These are phyloP conservation scores for Calameuta filiformis DNA, from an alignment of 2,888 invertebrate genomes.

Conservation along the genomic window DNA sequence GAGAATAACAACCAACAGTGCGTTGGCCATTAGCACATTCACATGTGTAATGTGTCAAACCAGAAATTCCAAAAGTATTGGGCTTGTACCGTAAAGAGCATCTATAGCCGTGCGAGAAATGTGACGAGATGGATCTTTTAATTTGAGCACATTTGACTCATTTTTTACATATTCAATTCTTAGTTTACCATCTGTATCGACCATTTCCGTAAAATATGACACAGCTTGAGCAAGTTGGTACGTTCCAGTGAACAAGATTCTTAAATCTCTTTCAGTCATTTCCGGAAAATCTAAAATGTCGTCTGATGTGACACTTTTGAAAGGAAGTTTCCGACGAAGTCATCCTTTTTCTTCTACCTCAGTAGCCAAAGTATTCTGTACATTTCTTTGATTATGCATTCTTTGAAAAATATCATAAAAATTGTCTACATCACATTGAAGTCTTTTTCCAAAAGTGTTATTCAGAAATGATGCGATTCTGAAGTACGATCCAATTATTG, in stretches of 20 bases:
- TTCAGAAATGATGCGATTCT: slow-evolving; percentile 26
- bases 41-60: no score
- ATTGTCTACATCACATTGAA: slow-evolving; percentile 25
- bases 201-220: slow-evolving; percentile 34
- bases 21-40: no score
- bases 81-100: no score
- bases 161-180: no score
- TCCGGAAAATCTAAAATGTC: slow-evolving; percentile 32
- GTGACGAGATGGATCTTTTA: no score
- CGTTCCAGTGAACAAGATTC: slow-evolving; percentile 30
- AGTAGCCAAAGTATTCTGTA: slow-evolving; percentile 22
- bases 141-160: no score
- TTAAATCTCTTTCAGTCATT: slow-evolving; percentile 26
- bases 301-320: slow-evolving; percentile 17
- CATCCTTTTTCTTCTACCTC: slow-evolving; percentile 24
- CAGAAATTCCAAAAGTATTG: no score
- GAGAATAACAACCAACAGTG: no score
- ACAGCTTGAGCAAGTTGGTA: slow-evolving; percentile 35
- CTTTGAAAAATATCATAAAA: slow-evolving; percentile 15
- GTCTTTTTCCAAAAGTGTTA: slow-evolving; percentile 29
- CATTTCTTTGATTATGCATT: slow-evolving; percentile 17
- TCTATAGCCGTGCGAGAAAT: no score
- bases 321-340: slow-evolving; percentile 20
- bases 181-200: slow-evolving; percentile 23
- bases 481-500: slow-evolving; percentile 16